Conservation (phyloP, 2,113 vertebrate genomes). For the Lonchura striata region DNA sequence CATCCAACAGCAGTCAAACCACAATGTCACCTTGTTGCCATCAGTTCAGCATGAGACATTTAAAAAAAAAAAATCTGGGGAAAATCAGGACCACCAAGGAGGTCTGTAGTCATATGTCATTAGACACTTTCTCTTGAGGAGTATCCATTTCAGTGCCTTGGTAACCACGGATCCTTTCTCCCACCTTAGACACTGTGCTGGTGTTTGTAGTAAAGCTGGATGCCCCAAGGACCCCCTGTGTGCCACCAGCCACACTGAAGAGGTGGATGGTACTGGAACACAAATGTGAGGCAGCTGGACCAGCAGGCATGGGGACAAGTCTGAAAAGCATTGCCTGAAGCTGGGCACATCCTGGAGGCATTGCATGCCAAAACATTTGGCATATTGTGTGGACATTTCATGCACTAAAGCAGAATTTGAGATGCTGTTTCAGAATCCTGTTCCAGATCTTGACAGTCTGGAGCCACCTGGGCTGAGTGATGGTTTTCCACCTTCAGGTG, state of each 20-base stretch:
- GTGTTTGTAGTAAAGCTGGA: not conserved
- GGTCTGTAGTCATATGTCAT: not conserved
- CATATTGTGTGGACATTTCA: not conserved
- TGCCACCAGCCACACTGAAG: not conserved
- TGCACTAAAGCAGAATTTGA: not conserved
- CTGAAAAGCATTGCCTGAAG: not conserved
- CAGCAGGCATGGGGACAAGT: accelerated
- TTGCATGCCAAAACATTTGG: accelerated
- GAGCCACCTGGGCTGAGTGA: not conserved
- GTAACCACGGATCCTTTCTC: not conserved
- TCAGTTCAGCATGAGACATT: not conserved
- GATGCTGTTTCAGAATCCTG: not conserved
- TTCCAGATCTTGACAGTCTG: not conserved
- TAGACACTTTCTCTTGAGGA: not conserved
- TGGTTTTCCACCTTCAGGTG: not conserved
- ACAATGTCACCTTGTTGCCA: not conserved
- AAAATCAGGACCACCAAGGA: not conserved
- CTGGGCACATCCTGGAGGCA: not conserved
- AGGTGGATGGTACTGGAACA: not conserved
- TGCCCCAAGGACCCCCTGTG: not conserved
- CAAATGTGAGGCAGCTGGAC: not conserved
- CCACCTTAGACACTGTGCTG: not conserved
- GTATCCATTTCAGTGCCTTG: not conserved
- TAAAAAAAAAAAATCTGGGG: not conserved
- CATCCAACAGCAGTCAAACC: not conserved